Evolutionary conservation across 2,797 vertebrate species (phyloP), one percentile per base, ranked within the genome.

Genomic region (Acrossocheilus wenchowensis): DNA sequence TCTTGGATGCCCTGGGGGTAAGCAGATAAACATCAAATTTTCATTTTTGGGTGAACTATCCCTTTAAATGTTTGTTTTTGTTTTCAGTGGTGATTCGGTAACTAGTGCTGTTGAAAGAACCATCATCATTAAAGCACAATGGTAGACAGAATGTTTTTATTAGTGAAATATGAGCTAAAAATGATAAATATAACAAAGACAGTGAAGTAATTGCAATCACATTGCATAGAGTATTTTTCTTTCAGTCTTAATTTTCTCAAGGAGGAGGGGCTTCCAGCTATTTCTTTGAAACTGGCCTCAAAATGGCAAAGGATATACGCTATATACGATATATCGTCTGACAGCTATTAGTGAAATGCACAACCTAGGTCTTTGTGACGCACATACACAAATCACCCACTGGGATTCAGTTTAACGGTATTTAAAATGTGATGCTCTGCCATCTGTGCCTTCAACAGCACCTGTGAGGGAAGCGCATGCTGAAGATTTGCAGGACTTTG

Each of bases 351-450:
- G 10, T 57, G 8, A 72, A 72, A 71, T n/a, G 36, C 39, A 71
- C 21, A 50, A 50, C 17, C 43, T 17, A 45, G 2, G 6, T 43
- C 3, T 78, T n/a, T 30, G 14, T 79, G 77, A 75, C 0, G 5
- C 75, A 80, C 10, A 4, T 41, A 36, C 26, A 48, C 39, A 81
- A 39, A 69, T 0, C 45, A 81, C 11, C 80, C 30, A 0, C 26
- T 69, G 64, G 80, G 80, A 69, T 36, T 81, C 0, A 10, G 19
- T 83, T 6, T 69, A 11, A 52, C 21, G 1, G 11, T 66, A 84
- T 77, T 77, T 77, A 84, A 77, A 66, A 36, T 66, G 30, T 66
- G 72, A 77, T 39, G 82, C 39, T 34, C 26, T 62, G 19, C 21
- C 41, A 39, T 10, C 5, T 66, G 26, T 50, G 5, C 39, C 17